Base-by-base conservation (phyloP, 1,140 invertebrate species). In the Chionoecetes opilio region DNA sequence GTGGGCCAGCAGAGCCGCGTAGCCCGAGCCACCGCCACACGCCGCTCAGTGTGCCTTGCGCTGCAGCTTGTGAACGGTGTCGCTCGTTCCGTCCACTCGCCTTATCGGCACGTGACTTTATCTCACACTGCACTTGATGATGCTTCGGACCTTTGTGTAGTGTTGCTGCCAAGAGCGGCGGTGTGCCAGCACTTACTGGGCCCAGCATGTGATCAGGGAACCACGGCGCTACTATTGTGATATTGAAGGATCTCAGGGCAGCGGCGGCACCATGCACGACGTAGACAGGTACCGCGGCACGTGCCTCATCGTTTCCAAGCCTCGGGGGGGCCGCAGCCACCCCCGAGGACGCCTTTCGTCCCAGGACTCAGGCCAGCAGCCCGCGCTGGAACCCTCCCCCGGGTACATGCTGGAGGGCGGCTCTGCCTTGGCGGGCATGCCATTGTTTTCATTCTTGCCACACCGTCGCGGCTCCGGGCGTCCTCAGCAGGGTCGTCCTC, bases 271-370 rank as follows among this genome's bases (percentile, higher is more conserved):
- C 82, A 88, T 94, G 96, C 92, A 92, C 89, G 95, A 94, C 96
- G 94, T 96, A 82, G 93, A 95, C 82, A 95, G 95, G 41, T 95
- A 95, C 95, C 92, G 92, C 8, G 92, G 95, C 53, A 87, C 95
- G 6, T 94, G 95, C 53, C 95, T 95, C 26, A 85, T 95, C 75
- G 92, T 95, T 32, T 85, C 92, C 46, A 93, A 95, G 53, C 92
- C 95, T 32, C 75, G 91, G 31, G 85, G 92, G 26, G 93, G 53
- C 34, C 86, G 88, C 46, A 87, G 82, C 91, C 92, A 94, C 38
- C 92, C 84, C 53, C 82, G 89, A 34, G 53, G 85, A 9, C 38
- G 84, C 3, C 34, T 29, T 21, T 38, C 90, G 53, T 34, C 87
- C 5, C 93, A 94, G 87, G 92, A 93, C 34, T 26, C 34, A 29